Conservation (phyloP, 2,888 invertebrate genomes). For the Drosophila hawaiiensis region DNA sequence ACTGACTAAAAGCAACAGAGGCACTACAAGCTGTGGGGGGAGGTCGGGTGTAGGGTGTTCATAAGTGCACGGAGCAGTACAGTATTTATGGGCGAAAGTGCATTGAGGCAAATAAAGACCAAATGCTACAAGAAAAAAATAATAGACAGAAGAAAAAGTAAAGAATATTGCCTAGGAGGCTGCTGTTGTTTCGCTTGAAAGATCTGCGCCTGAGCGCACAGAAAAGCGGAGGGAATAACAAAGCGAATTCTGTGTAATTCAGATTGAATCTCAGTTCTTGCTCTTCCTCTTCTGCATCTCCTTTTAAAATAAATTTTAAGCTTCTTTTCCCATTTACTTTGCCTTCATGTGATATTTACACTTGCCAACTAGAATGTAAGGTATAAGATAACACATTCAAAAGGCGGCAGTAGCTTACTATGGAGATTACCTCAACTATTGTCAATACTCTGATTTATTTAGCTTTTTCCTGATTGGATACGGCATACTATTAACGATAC, state of each 20-base stretch:
- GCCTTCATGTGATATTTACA: not conserved
- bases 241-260: conserved; percentile 10
- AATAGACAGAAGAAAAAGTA: conserved; percentile 25
- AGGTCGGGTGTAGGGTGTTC: conserved; percentile 29
- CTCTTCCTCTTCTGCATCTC: not conserved
- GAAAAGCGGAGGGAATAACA: conserved; percentile 2
- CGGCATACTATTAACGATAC: conserved; percentile 20
- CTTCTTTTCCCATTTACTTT: not conserved
- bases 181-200: conserved; percentile 36
- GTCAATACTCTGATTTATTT: conserved; percentile 46
- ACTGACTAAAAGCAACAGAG: conserved; percentile 40
- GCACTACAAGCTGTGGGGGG: not conserved
- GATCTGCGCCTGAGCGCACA: conserved; percentile 12
- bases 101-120: conserved; percentile 47
- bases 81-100: conserved; percentile 58
- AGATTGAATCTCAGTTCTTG: conserved; percentile 10
- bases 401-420: conserved; percentile 14
- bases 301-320: conserved; percentile 7
- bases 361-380: not conserved
- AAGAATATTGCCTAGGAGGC: conserved; percentile 17
- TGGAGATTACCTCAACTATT: conserved; percentile 16
- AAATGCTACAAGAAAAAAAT: conserved; percentile 37
- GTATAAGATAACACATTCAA: not conserved
- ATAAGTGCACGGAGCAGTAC: conserved; percentile 57
- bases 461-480: conserved; percentile 20